These are phyloP conservation scores for Clinocottus analis DNA, from an alignment of 2,113 vertebrate species.

Conservation along the genomic window DNA sequence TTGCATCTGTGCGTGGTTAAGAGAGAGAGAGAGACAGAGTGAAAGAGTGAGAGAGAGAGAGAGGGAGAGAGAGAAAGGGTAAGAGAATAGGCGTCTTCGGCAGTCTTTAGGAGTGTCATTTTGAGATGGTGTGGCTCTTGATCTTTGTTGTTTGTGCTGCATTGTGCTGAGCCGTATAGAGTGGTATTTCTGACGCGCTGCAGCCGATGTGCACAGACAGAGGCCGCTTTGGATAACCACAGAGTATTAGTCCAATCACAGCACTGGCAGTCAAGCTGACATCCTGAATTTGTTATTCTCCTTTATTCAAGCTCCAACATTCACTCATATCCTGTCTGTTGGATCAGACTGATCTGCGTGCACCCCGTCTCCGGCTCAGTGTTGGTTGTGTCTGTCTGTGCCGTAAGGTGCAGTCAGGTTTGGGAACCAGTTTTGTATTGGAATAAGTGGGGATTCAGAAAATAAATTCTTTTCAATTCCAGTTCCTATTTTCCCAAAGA, in stretches of 20 bases:
- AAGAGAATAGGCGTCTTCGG: conserved; percentile 42
- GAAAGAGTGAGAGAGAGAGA: conserved; percentile 15
- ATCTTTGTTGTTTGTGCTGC: conserved; percentile 69
- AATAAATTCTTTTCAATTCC: conserved; percentile 1
- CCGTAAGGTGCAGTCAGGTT: conserved; percentile 19
- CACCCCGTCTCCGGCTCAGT: conserved; percentile 40
- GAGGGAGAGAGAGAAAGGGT: conserved; percentile 11
- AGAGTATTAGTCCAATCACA: conserved; percentile 79
- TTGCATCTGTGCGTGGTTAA: conserved; percentile 22
- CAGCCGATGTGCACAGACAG: conserved; percentile 63
- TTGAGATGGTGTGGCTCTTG: conserved; percentile 57
- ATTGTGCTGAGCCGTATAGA: conserved; percentile 58
- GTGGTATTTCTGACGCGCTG: conserved; percentile 65
- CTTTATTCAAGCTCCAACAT: conserved; percentile 58
- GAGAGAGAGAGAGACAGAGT: conserved; percentile 1
- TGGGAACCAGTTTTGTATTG: neutral
- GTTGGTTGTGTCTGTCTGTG: conserved; percentile 13
- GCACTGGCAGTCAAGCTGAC: conserved; percentile 76
- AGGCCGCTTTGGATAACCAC: conserved; percentile 57
- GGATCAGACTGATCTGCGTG: conserved; percentile 52
- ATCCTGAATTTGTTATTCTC: conserved; percentile 73
- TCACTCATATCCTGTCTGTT: conserved; percentile 66
- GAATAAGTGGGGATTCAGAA: neutral
- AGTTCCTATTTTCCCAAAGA: conserved; percentile 24
- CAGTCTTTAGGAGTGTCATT: conserved; percentile 64